Base-by-base conservation (phyloP, 2,888 invertebrate species). In the Hirudinaria manillensis region DNA sequence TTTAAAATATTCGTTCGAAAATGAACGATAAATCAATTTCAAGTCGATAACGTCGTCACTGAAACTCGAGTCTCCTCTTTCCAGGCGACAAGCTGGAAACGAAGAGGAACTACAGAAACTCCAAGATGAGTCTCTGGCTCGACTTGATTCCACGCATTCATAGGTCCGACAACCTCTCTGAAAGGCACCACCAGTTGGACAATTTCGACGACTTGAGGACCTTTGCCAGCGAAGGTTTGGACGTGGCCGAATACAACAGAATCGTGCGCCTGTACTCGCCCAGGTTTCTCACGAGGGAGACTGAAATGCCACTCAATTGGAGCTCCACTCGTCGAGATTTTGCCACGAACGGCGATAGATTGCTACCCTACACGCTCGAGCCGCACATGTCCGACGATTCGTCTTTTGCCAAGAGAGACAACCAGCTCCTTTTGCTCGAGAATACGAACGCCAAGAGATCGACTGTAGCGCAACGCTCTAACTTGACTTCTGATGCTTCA, bases 101-200 rank as follows among this genome's bases (percentile, higher is more conserved):
- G 21, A 93, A 93, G 85, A 93, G 93, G 81, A 95, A 95, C 87
- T 96, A 95, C 87, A 89, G 95, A 79, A 94, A 94, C 2, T 94
- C 94, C 86, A 94, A 95, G 79, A 88, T 96, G 74, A 94, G 95
- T 0, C 93, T 96, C 85, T 97, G 96, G 96, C 86, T 95, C 77
- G 93, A 95, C 83, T 88, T 96, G 73, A 93, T 96, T 76, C 96
- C 96, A 51, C 94, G 95, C 83, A 89, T 91, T 79, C 87, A 93
- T 86, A 89, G 91, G 79, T 91, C 91, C 0, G 92, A 92, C 81
- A 90, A 92, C 78, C 87, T 89, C 81, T 92, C 93, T 91, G 88
- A 92, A 67, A 90, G 91, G 0, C 93, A 93, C 85, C 94, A 94
- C 85, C 90, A 92, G 79, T 88, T 95, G 1, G 90, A 90, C 78